Evolutionary conservation across 2,113 vertebrate species (phyloP), one percentile per base, ranked within the genome.

Genomic region (Daubentonia madagascariensis): DNA sequence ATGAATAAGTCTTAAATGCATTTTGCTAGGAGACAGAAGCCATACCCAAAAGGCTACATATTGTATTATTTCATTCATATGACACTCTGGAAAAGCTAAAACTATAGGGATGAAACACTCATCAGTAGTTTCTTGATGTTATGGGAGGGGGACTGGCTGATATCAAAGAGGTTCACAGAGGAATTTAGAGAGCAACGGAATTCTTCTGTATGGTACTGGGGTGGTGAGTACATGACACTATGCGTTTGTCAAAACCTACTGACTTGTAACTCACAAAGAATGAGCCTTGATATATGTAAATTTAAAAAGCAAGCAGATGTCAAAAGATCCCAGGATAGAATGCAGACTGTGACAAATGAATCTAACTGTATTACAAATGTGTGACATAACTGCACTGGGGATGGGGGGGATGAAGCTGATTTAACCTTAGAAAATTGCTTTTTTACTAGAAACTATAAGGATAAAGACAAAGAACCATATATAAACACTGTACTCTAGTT

Each of bases 361-460:
- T 37, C 6, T 84, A 91, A 61, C 18, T 88, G 1, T 78, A 93
- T 63, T 80, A 85, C 54, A 94, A 70, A 89, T 72, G 32, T 87
- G 52, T 89, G 30, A 90, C 48, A 76, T 40, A 89, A 52, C 11
- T 85, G 28, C 18, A 89, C 48, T 73, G 40, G 50, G 35, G 45
- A 14, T 30, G 2, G 13, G 25, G 4, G 32, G 14, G 35, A 90
- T 8, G 52, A 68, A 76, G 79, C 35, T 86, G 35, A 84, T 28
- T 92, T 83, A 79, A 96, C 25, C 93, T 95, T 87, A 57, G 6
- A 94, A 95, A 97, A 78, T 30, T 80, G 2, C 85, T 9, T 70
- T 97, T 95, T 85, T 28, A 76, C 23, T 91, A 22, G 35, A 95
- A 96, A 93, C 11, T 85, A 67, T 85, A 91, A 91, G 12, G 28